A percentile compares a stretch with the other conserved stretches of the same genome.
Evolutionary conservation across 2,888 invertebrate genomes (phyloP).

Genomic region (Coelinius sp.): DNA sequence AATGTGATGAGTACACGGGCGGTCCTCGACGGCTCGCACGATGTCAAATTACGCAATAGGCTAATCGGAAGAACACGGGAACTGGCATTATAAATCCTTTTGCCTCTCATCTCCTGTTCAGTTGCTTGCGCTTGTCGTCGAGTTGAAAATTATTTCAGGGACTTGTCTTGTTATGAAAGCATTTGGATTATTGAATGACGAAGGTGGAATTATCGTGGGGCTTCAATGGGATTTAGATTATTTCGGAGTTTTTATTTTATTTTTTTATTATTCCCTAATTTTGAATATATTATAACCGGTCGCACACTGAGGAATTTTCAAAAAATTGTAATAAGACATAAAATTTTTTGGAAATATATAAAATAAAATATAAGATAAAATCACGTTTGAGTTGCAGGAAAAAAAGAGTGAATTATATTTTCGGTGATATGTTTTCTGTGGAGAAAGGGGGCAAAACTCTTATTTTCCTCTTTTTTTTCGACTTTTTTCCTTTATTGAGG

Average conservation of each 20-base stretch:
- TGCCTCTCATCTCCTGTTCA: not conserved
- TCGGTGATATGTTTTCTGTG: not conserved
- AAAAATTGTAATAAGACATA: too few relatives aligned
- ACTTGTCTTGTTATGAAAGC: not conserved
- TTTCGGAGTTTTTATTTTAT: too few relatives aligned
- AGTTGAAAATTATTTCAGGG: not conserved
- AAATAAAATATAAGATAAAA: too few relatives aligned
- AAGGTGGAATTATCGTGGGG: not conserved
- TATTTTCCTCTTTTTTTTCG: not conserved
- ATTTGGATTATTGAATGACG: not conserved
- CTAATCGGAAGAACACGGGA: constrained; percentile 39
- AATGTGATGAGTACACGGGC: constrained; percentile 7
- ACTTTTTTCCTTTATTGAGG: too few relatives aligned
- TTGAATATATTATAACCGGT: too few relatives aligned
- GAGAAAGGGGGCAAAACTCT: not conserved
- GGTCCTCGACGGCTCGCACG: not conserved
- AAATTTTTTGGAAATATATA: too few relatives aligned
- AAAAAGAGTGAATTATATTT: not conserved
- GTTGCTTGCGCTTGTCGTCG: not conserved
- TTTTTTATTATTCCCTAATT: too few relatives aligned
- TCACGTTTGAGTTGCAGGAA: not conserved
- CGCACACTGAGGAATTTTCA: too few relatives aligned
- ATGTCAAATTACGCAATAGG: constrained; percentile 42
- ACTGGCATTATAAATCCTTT: constrained; percentile 31
- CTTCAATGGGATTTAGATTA: too few relatives aligned